These are phyloP conservation scores for Pangasius macronema DNA, from an alignment of 2,797 vertebrate species.

Conservation along the genomic window DNA sequence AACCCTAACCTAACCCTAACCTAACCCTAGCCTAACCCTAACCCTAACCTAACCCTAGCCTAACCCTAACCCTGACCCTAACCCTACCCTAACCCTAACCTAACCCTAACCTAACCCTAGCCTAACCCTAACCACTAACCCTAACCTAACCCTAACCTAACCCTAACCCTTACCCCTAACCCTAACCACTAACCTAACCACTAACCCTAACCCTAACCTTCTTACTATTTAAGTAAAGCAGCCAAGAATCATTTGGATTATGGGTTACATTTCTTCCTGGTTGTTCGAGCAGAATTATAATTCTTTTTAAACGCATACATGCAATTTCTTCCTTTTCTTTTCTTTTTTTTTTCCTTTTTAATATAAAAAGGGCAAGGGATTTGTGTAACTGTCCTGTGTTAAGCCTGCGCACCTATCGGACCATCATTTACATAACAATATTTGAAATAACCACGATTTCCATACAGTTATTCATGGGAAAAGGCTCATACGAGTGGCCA, in stretches of 20 bases:
- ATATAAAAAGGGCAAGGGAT: neutral
- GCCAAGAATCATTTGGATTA: neutral
- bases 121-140: no score
- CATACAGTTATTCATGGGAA: conserved; percentile 19
- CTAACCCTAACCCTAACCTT: no score
- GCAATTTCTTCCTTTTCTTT: neutral
- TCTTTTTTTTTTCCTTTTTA: neutral
- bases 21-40: no score
- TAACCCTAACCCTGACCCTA: no score
- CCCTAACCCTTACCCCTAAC: no score
- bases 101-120: no score
- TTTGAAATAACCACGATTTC: conserved; percentile 3
- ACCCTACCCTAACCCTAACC: no score
- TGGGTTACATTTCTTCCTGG: neutral
- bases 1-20: no score
- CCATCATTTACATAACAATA: conserved; percentile 9
- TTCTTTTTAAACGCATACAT: neutral
- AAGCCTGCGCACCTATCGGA: neutral
- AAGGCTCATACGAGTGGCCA: neutral
- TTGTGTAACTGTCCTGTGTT: neutral
- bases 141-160: no score
- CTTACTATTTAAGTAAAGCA: neutral
- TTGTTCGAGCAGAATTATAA: neutral
- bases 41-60: no score
- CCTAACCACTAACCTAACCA: no score